Evolutionary conservation across 2,888 invertebrate species (phyloP).

Genomic region (Sicus ferrugineus): DNA sequence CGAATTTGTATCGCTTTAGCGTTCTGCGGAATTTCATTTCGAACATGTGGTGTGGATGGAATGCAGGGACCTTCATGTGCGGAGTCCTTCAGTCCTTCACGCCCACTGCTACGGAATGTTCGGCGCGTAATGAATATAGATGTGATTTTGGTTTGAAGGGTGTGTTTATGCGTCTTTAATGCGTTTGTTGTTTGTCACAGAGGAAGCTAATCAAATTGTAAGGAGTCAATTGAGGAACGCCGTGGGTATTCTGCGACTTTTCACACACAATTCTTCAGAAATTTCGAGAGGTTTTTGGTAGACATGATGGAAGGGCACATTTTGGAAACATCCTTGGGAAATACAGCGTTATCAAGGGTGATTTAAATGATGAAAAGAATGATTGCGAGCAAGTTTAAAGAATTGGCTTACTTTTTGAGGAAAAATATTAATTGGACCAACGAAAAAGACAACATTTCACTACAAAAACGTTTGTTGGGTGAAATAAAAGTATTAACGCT

Average conservation of each 20-base stretch:
- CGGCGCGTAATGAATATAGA: constrained; percentile 57
- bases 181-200: constrained; percentile 6
- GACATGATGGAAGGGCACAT: background rate
- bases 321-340: too few species aligned
- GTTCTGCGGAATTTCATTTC: constrained; percentile 54
- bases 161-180: constrained; percentile 54
- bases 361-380: too few species aligned
- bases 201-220: constrained; percentile 50
- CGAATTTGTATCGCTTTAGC: constrained; percentile 38
- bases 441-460: background rate
- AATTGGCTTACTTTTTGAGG: too few species aligned
- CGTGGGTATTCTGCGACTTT: background rate
- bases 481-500: background rate
- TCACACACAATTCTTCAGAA: background rate
- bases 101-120: constrained; percentile 38
- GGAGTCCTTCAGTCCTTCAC: constrained; percentile 37
- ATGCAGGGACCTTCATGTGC: constrained; percentile 31
- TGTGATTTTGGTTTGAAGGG: constrained; percentile 57
- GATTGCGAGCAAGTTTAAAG: too few species aligned
- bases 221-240: background rate
- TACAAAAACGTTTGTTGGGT: background rate
- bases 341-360: too few species aligned
- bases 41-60: constrained; percentile 53
- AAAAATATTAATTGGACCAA: background rate
- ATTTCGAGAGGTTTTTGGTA: background rate